Percentiles rank a stretch among this genome's conserved stretches.
phyloP scores from a whole-genome alignment of 2,888 invertebrate species.

The Oscheius sp. region DNA sequence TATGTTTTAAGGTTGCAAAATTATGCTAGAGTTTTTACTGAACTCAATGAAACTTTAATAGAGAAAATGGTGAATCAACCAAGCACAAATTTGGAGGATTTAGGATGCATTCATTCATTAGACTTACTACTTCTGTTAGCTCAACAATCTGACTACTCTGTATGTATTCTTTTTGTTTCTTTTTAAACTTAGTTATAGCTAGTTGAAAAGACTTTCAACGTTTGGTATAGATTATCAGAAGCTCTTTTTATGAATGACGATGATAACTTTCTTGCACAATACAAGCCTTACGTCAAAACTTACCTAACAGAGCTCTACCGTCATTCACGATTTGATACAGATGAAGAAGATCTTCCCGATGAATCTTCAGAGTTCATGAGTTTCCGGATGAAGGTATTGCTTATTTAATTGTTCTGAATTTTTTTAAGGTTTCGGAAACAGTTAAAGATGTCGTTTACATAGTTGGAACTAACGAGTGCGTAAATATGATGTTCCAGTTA shows the following conservation, averaged over 20 bases:
- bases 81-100: slow-evolving; percentile 23
- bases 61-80: slow-evolving; percentile 79
- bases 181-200: slow-evolving; percentile 73
- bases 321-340: slow-evolving; percentile 95
- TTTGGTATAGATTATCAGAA: slow-evolving; percentile 96
- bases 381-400: slow-evolving; percentile 76
- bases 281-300: slow-evolving; percentile 86
- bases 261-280: slow-evolving; percentile 80
- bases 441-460: slow-evolving; percentile 96
- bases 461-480: slow-evolving; percentile 89
- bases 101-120: slow-evolving; percentile 76
- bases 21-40: slow-evolving; percentile 92
- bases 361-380: slow-evolving; percentile 84
- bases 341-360: slow-evolving; percentile 85
- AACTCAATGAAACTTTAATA: slow-evolving; percentile 88
- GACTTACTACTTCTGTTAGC: slow-evolving; percentile 90
- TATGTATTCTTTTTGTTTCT: slow-evolving; percentile 72
- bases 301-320: slow-evolving; percentile 79
- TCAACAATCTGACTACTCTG: slow-evolving; percentile 96
- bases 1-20: slow-evolving; percentile 80
- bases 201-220: slow-evolving; percentile 87
- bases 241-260: slow-evolving; percentile 87
- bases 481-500: slow-evolving; percentile 71
- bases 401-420: neutral
- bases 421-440: slow-evolving; percentile 77